Percentiles rank a stretch among this genome's conserved stretches.
Conservation (phyloP, 2,797 vertebrate genomes). For the Acropternis orthonyx region DNA sequence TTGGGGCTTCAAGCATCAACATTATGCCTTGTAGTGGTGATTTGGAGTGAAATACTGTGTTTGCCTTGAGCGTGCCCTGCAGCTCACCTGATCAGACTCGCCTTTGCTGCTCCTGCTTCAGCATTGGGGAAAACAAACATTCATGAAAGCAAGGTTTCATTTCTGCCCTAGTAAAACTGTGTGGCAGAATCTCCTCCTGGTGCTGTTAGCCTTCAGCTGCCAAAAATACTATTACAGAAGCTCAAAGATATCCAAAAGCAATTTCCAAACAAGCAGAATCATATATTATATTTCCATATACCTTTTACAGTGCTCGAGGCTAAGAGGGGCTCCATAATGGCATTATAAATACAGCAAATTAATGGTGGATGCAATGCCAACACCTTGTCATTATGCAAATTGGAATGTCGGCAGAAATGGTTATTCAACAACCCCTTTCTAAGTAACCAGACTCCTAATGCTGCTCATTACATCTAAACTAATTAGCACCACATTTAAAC, state of each 20-base stretch:
- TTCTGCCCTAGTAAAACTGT: background rate
- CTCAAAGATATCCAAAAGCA: conserved; percentile 1
- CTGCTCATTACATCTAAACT: conserved; percentile 57
- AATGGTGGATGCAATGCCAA: conserved; percentile 66
- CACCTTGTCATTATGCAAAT: conserved; percentile 72
- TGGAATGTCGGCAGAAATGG: conserved; percentile 43
- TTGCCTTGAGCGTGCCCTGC: background rate
- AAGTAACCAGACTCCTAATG: conserved; percentile 49
- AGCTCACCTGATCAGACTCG: background rate
- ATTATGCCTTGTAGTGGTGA: background rate
- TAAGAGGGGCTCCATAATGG: conserved; percentile 38
- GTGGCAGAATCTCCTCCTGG: background rate
- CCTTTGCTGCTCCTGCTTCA: background rate
- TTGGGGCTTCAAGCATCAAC: background rate
- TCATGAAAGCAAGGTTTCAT: background rate
- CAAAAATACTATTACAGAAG: conserved; percentile 1
- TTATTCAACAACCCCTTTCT: conserved; percentile 39
- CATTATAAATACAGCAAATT: conserved; percentile 69
- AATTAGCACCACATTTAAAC: conserved; percentile 60
- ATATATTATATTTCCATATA: conserved; percentile 34
- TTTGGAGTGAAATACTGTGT: background rate
- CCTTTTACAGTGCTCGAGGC: background rate
- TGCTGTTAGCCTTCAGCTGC: background rate
- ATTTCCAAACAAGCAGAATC: conserved; percentile 40
- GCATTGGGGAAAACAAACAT: background rate